Base-by-base conservation (phyloP, 2,113 vertebrate species). In the Scolopax mira region DNA sequence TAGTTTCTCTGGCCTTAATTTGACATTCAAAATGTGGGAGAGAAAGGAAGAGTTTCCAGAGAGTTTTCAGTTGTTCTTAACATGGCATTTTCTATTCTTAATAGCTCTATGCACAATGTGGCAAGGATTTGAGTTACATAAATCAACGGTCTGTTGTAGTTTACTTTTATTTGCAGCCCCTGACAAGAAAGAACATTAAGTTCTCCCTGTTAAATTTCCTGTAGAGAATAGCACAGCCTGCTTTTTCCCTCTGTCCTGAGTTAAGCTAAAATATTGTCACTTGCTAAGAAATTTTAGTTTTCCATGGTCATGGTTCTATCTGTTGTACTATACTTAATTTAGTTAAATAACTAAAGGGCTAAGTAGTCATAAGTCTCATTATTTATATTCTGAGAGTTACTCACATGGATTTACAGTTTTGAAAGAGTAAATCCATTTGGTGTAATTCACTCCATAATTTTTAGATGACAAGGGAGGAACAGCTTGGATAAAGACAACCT, bases 151-250 rank as follows among this genome's bases (percentile, higher is more conserved):
- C n/a, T 90, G 51, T 24, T 83, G 78, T 64, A 82, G 78, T 35
- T 86, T 79, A 37, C 64, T 70, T 97, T 88, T 80, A 57, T 86
- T 95, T 94, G 55, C 48, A 87, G 74, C 2, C 4, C 77, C 88
- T 92, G 57, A 90, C 80, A 93, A 91, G 88, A 88, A 62, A 75
- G 94, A 96, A 95, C 96, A 86, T 84, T 72, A 91, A 88, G 94
- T 93, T 91, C 92, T 89, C 44, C 71, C 79, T 54, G 52, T 52
- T 92, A 55, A 70, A 79, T 95, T 82, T 91, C 77, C 81, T 91
- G 52, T 41, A 67, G 51, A 87, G 71, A 77, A 66, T 22, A 75
- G 41, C 70, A 89, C 44, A 69, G 70, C 24, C 62, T 84, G 55
- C 64, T 85, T 92, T 93, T 91, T 39, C 52, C 30, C 52, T 83